Evolutionary conservation across 2,113 vertebrate species (phyloP).

Genomic region (Ammospiza nelsoni): DNA sequence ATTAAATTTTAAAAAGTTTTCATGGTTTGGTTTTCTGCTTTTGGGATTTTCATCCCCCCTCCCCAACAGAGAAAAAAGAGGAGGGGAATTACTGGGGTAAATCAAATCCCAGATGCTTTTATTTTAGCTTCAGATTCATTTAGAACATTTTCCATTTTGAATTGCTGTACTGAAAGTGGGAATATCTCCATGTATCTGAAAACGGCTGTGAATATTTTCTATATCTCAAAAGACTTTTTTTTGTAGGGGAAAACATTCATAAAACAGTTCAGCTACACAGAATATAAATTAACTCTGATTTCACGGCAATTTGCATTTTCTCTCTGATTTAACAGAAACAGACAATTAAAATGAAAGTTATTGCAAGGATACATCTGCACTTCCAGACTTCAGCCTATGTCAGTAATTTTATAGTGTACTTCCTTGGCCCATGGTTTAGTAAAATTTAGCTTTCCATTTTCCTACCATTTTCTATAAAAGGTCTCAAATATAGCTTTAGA

Average conservation of each 20-base stretch:
- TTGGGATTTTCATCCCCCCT: background rate
- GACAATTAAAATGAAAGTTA: slow-evolving; percentile 54
- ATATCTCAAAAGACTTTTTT: background rate
- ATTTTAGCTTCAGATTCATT: slow-evolving; percentile 1
- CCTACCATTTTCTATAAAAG: background rate
- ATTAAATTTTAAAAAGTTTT: background rate
- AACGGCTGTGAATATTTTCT: slow-evolving; percentile 13
- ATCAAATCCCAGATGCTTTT: background rate
- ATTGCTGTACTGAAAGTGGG: background rate
- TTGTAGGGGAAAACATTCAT: background rate
- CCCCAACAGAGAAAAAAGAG: background rate
- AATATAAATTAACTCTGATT: slow-evolving; percentile 9
- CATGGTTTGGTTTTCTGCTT: background rate
- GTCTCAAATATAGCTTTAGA: background rate
- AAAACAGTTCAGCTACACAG: background rate
- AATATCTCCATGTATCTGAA: background rate
- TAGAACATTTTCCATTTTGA: slow-evolving; percentile 1
- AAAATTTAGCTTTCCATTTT: background rate
- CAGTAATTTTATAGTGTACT: slow-evolving; percentile 18
- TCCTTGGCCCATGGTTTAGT: background rate
- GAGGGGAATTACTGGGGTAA: background rate
- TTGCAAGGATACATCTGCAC: slow-evolving; percentile 4
- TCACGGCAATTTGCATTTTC: slow-evolving; percentile 29
- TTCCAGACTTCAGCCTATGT: slow-evolving; percentile 46
- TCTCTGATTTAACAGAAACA: slow-evolving; percentile 40